Evolutionary conservation across 2,888 invertebrate species (phyloP).

Genomic region (Scelioninae gen. 1): DNA sequence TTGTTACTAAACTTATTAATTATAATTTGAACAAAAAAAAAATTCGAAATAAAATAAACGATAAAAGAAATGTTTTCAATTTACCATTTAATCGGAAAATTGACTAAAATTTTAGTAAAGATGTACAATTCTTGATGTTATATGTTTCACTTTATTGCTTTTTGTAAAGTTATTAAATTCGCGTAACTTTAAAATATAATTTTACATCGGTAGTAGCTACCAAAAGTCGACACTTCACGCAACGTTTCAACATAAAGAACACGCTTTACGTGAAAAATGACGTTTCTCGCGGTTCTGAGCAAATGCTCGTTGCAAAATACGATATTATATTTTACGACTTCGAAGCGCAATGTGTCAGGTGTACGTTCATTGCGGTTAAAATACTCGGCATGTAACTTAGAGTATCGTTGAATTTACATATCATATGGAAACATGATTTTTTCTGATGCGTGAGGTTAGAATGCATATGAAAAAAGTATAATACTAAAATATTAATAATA

Average conservation of each 20-base stretch:
- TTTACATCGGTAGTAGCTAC: conserved; percentile 35
- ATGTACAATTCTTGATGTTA: background rate
- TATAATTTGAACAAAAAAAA: background rate
- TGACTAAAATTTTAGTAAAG: background rate
- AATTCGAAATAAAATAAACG: background rate
- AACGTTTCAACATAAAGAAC: conserved; percentile 43
- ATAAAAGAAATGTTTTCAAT: too few relatives aligned
- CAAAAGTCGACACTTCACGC: conserved; percentile 37
- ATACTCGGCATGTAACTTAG: conserved; percentile 49
- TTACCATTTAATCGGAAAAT: too few relatives aligned
- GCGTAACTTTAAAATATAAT: conserved; percentile 42
- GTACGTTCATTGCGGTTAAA: conserved; percentile 58
- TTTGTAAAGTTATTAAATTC: conserved; percentile 48
- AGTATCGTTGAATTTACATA: conserved; percentile 48
- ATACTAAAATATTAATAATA: background rate
- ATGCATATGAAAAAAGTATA: conserved; percentile 9
- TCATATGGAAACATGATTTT: conserved; percentile 25
- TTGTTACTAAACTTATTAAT: too few relatives aligned
- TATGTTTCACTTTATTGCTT: conserved; percentile 14
- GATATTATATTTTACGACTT: conserved; percentile 58
- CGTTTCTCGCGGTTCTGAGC: conserved; percentile 38
- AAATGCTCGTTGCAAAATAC: conserved; percentile 52
- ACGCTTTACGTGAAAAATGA: conserved; percentile 51
- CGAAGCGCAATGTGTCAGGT: conserved; percentile 57
- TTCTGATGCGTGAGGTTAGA: conserved; percentile 42